These are phyloP conservation scores for Drosophila cyrtoloma DNA, from an alignment of 2,888 invertebrate species.

Conservation along the genomic window DNA sequence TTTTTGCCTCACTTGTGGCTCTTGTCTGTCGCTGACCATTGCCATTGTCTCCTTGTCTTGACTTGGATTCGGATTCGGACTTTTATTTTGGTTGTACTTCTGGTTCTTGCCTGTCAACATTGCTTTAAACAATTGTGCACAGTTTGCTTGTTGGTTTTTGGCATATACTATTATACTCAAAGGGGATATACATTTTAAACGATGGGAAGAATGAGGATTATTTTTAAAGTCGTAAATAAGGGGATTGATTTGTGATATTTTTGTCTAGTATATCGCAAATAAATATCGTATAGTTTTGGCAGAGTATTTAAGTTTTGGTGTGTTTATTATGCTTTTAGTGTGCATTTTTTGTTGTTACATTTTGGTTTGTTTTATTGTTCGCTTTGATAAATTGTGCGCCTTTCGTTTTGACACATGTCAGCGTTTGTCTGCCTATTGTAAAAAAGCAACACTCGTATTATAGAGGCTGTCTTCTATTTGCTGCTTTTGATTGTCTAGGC, in stretches of 20 bases:
- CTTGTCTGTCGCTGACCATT: conserved; percentile 56
- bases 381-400: conserved; percentile 78
- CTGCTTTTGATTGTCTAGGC: conserved; percentile 47
- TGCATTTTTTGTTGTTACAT: conserved; percentile 37
- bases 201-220: not conserved
- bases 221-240: not conserved
- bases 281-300: not conserved
- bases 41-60: conserved; percentile 56
- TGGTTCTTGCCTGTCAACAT: conserved; percentile 43
- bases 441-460: conserved; percentile 29
- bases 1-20: conserved; percentile 11
- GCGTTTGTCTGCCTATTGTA: conserved; percentile 68
- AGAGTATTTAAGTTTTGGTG: conserved; percentile 34
- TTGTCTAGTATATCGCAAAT: not conserved
- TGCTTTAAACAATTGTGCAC: conserved; percentile 52
- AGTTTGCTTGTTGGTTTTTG: conserved; percentile 27
- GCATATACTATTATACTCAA: not conserved
- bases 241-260: not conserved
- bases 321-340: not conserved
- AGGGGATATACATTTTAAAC: not conserved
- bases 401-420: conserved; percentile 80
- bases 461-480: conserved; percentile 40
- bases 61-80: conserved; percentile 41
- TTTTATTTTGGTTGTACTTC: conserved; percentile 29
- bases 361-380: conserved; percentile 62